These are phyloP conservation scores for Thalassophryne amazonica DNA, from an alignment of 2,797 vertebrate species.

Conservation along the genomic window DNA sequence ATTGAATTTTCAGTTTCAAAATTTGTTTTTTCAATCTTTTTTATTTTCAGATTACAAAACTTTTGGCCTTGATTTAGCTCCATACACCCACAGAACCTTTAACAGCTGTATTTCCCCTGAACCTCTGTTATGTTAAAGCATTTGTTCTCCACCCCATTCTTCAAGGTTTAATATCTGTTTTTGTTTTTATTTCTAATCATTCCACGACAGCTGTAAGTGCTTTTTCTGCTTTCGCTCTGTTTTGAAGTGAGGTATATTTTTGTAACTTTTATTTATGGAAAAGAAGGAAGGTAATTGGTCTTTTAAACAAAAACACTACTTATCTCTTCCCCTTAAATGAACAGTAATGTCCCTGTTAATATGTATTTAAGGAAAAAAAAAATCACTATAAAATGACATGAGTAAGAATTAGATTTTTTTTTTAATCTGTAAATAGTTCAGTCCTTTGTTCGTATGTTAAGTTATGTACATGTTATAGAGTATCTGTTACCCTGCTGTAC, in stretches of 20 bases:
- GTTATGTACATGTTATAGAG: constrained; percentile 53
- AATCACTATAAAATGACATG: constrained; percentile 12
- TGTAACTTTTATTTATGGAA: constrained; percentile 77
- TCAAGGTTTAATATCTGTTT: constrained; percentile 1
- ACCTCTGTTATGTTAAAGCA: too few species aligned
- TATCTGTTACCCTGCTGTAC: constrained; percentile 39
- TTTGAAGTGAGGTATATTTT: constrained; percentile 78
- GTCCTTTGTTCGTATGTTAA: constrained; percentile 47
- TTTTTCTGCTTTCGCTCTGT: constrained; percentile 61
- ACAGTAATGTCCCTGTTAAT: constrained; percentile 58
- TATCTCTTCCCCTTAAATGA: constrained; percentile 33
- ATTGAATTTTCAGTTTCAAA: too few species aligned
- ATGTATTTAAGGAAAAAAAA: constrained; percentile 70
- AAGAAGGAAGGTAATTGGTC: constrained; percentile 60
- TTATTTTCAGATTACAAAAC: too few species aligned
- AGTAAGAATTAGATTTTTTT: constrained; percentile 33
- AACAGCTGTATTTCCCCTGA: too few species aligned
- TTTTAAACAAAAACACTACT: constrained; percentile 52
- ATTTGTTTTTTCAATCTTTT: too few species aligned
- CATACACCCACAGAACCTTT: too few species aligned
- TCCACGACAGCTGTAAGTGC: constrained; percentile 54
- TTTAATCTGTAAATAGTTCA: constrained; percentile 65
- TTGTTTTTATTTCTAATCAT: constrained; percentile 31
- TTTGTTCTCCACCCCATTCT: constrained; percentile 1
- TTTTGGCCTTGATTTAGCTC: too few species aligned